These are phyloP conservation scores for Saimiri boliviensis DNA, from an alignment of 2,113 vertebrate genomes.

Conservation along the genomic window DNA sequence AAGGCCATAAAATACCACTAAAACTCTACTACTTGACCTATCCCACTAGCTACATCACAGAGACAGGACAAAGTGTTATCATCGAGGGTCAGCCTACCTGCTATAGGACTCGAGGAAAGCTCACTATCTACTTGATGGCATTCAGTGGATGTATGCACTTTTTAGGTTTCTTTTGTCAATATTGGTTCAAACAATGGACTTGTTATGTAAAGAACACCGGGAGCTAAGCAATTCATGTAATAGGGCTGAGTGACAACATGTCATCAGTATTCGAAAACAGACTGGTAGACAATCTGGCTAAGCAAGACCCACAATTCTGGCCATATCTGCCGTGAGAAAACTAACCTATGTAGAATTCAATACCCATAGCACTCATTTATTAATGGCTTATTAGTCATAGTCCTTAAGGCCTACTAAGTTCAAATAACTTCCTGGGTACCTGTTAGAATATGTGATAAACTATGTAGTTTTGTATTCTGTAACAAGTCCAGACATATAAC, in stretches of 20 bases:
- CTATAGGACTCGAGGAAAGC: background rate
- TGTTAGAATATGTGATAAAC: background rate
- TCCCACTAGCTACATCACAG: background rate
- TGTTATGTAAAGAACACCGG: background rate
- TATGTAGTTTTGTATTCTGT: background rate
- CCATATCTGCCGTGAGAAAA: background rate
- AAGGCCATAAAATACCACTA: background rate
- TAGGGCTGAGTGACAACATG: background rate
- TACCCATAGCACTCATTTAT: background rate
- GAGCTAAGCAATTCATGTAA: background rate
- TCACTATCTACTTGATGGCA: too few relatives aligned
- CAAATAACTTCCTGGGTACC: background rate
- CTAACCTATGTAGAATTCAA: background rate
- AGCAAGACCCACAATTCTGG: background rate
- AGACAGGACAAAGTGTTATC: background rate
- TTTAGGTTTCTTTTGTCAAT: background rate
- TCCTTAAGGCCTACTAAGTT: background rate
- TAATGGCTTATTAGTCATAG: background rate
- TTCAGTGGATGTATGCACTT: background rate
- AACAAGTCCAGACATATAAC: background rate
- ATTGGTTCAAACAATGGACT: background rate
- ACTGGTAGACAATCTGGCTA: background rate
- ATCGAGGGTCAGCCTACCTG: background rate
- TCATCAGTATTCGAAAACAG: background rate
- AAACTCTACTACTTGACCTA: background rate